phyloP scores from a whole-genome alignment of 2,797 vertebrate species.

The Rhinichthys osculus region DNA sequence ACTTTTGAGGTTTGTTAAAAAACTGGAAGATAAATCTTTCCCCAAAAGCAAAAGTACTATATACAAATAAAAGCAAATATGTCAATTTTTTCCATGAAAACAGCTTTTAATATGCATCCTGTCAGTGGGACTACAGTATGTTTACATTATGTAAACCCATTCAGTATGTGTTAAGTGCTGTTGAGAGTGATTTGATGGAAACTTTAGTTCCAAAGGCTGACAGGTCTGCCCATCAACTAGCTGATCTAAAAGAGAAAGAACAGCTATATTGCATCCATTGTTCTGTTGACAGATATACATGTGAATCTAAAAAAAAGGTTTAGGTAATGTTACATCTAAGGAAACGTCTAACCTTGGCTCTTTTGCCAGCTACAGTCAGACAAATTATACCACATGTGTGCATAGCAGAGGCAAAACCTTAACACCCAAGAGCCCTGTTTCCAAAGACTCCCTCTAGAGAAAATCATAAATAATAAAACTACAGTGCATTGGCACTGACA shows the following conservation, averaged over 20 bases:
- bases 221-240: slow-evolving; percentile 36
- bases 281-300: background rate
- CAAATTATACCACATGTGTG: slow-evolving; percentile 38
- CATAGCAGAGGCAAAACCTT: slow-evolving; percentile 12
- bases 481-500: slow-evolving; percentile 3
- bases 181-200: slow-evolving; percentile 30
- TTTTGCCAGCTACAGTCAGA: slow-evolving; percentile 28
- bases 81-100: slow-evolving; percentile 36
- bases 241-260: slow-evolving; percentile 14
- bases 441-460: slow-evolving; percentile 27
- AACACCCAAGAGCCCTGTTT: slow-evolving; percentile 40
- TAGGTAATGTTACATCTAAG: slow-evolving; percentile 1
- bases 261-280: slow-evolving; percentile 7
- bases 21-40: background rate
- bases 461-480: slow-evolving; percentile 43
- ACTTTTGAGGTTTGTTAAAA: background rate
- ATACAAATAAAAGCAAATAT: background rate
- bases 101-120: slow-evolving; percentile 33
- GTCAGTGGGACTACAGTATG: slow-evolving; percentile 31
- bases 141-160: slow-evolving; percentile 61
- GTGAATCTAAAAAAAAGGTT: slow-evolving; percentile 11
- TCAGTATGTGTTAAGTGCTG: slow-evolving; percentile 47
- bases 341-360: background rate
- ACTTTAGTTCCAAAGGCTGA: slow-evolving; percentile 34
- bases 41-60: background rate